phyloP scores from a whole-genome alignment of 2,113 vertebrate species.

The Pogona vitticeps region DNA sequence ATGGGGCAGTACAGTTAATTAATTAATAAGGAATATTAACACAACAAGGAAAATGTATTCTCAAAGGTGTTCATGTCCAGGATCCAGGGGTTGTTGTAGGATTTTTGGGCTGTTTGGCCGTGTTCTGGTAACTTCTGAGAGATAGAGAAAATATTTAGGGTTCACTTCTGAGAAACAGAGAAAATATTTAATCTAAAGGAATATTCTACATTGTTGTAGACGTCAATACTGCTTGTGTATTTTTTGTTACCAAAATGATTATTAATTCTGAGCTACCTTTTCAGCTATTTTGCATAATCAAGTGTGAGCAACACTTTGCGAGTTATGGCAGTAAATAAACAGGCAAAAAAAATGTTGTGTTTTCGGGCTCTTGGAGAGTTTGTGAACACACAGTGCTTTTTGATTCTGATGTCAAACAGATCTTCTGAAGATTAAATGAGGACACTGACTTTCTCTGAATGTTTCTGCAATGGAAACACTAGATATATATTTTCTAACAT shows the following conservation, averaged over 20 bases:
- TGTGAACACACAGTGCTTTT: background rate
- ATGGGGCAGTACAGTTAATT: no score
- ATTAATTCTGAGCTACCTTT: background rate
- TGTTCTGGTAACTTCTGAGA: no score
- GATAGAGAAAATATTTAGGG: no score
- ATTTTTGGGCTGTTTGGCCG: no score
- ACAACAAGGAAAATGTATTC: slow-evolving; percentile 32
- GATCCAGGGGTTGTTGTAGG: no score
- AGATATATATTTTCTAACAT: background rate
- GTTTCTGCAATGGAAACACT: background rate
- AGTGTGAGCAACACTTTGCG: background rate
- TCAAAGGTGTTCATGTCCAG: no score
- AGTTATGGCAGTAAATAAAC: background rate
- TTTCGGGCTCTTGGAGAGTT: background rate
- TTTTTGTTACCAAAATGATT: background rate
- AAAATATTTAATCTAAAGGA: rapidly evolving
- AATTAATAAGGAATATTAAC: background rate
- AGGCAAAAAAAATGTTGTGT: background rate
- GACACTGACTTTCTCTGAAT: background rate
- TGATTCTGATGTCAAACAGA: background rate
- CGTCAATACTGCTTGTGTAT: slow-evolving; percentile 12
- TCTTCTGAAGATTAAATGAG: no score
- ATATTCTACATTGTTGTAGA: background rate
- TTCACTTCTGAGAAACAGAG: slow-evolving; percentile 14
- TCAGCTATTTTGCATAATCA: background rate